phyloP scores from a whole-genome alignment of 2,888 invertebrate species.

The Cephalotes varians region DNA sequence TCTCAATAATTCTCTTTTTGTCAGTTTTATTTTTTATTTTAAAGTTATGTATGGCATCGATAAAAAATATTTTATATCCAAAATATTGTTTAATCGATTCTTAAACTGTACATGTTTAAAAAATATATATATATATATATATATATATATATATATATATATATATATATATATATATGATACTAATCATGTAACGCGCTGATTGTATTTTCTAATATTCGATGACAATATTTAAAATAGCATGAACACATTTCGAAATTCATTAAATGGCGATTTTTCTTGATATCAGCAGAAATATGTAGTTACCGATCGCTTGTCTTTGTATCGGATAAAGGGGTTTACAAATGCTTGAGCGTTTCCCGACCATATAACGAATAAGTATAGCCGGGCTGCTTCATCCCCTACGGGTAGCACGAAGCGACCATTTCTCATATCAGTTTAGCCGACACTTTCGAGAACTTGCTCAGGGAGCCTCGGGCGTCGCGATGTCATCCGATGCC shows the following conservation, averaged over 20 bases:
- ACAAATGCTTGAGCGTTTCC: conserved; percentile 78
- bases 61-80: background rate
- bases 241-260: background rate
- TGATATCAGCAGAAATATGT: conserved; percentile 29
- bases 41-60: background rate
- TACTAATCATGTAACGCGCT: background rate
- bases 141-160: conserved; percentile 2
- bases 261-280: background rate
- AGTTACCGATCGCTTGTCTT: conserved; percentile 46
- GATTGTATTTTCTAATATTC: background rate
- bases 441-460: conserved; percentile 85
- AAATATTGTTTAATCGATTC: background rate
- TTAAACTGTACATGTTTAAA: background rate
- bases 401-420: conserved; percentile 84
- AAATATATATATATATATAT: background rate
- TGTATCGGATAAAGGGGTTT: conserved; percentile 68
- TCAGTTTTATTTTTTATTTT: background rate
- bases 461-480: conserved; percentile 80
- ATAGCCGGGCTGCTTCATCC: conserved; percentile 79
- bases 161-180: background rate
- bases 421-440: conserved; percentile 86
- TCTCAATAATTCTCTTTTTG: background rate
- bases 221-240: conserved; percentile 3
- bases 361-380: conserved; percentile 81
- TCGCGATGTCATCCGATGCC: conserved; percentile 83